Percentiles rank a stretch among this genome's conserved stretches.
Evolutionary conservation across 2,888 invertebrate species (phyloP).

Genomic region (Ashinkailepas kermadecensis): DNA sequence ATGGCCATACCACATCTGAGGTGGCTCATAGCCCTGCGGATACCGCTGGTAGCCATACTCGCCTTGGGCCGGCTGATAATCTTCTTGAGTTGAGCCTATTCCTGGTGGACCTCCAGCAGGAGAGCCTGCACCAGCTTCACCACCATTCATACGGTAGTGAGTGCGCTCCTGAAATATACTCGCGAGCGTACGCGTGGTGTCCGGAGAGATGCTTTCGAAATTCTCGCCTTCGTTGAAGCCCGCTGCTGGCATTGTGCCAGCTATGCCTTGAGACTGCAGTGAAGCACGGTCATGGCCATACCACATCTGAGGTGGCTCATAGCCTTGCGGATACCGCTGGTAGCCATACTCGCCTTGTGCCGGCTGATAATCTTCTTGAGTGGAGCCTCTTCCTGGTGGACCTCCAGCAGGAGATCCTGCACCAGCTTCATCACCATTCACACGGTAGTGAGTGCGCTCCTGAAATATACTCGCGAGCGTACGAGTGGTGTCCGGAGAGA

Average conservation of each 20-base stretch:
- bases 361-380: not conserved
- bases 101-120: not conserved
- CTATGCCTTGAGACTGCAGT: not conserved
- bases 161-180: not conserved
- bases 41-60: slow-evolving; percentile 1
- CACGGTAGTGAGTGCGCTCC: not conserved
- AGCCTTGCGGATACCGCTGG: not conserved
- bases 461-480: not conserved
- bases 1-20: not conserved
- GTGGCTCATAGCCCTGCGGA: not conserved
- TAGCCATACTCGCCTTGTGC: not conserved
- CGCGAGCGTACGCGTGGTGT: not conserved
- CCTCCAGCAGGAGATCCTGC: not conserved
- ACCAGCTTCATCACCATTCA: not conserved
- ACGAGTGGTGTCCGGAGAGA: not conserved
- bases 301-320: not conserved
- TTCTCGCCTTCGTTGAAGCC: not conserved
- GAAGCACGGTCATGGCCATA: not conserved
- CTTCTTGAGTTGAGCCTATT: not conserved
- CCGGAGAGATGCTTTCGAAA: not conserved
- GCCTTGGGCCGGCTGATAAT: not conserved
- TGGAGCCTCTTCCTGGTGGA: not conserved
- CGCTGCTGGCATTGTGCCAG: not conserved
- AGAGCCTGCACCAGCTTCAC: not conserved
- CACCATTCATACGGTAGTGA: not conserved